phyloP scores from a whole-genome alignment of 2,113 vertebrate species.

The Cyprinodon variegatus region DNA sequence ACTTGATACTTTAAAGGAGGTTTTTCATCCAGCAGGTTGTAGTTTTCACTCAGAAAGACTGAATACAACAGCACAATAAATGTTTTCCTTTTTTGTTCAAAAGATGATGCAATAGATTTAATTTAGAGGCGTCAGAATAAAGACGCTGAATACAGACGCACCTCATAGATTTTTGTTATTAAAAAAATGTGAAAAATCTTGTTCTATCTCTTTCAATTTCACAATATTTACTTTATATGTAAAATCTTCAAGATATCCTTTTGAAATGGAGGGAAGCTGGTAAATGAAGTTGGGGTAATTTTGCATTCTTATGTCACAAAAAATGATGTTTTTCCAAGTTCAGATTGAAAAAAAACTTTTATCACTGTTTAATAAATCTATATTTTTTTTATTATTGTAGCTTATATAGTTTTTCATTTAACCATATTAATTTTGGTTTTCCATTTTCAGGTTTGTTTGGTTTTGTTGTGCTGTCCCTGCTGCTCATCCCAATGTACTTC shows the following conservation, averaged over 20 bases:
- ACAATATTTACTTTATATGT: background rate
- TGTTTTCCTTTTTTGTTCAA: no score
- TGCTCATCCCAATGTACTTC: slow-evolving; percentile 93
- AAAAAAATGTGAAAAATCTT: background rate
- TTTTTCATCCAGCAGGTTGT: no score
- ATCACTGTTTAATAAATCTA: background rate
- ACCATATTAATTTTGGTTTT: background rate
- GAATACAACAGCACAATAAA: no score
- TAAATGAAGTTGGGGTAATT: background rate
- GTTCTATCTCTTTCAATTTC: background rate
- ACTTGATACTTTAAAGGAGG: background rate
- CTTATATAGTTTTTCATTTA: background rate
- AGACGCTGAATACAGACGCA: no score
- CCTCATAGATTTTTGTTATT: no score
- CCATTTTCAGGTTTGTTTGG: slow-evolving; percentile 87
- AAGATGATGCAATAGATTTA: no score
- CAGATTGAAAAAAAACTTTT: background rate
- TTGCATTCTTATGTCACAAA: background rate
- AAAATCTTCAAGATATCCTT: background rate
- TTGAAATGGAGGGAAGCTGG: background rate
- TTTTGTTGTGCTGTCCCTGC: slow-evolving; percentile 86
- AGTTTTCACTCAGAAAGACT: no score
- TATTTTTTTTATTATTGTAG: no score
- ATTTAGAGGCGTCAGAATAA: no score
- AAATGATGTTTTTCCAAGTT: background rate